Conservation (phyloP, 1,140 invertebrate genomes). For the Rhynchophorus ferrugineus region DNA sequence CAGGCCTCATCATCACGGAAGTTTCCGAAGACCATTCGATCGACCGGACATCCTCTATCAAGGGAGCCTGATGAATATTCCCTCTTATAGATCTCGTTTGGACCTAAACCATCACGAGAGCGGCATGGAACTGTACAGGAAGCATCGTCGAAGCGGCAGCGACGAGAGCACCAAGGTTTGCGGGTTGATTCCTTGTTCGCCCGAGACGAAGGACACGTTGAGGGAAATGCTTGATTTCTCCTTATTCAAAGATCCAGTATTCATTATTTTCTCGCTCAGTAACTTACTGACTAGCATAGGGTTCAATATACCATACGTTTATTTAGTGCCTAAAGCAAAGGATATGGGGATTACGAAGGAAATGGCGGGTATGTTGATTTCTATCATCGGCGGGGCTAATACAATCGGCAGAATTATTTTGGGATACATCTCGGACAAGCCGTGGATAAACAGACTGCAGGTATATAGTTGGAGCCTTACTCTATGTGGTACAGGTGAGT, state of each 20-base stretch:
- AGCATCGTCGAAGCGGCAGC: conserved; percentile 24
- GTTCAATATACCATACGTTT: conserved; percentile 91
- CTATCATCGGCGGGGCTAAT: conserved; percentile 78
- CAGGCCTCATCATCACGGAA: conserved; percentile 20
- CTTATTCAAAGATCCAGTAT: conserved; percentile 76
- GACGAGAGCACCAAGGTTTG: conserved; percentile 28
- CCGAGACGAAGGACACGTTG: conserved; percentile 59
- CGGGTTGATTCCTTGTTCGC: conserved; percentile 47
- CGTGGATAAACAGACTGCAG: conserved; percentile 77
- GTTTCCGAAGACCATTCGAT: conserved; percentile 64
- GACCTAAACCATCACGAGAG: conserved; percentile 42
- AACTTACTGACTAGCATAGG: conserved; percentile 96
- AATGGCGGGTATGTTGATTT: conserved; percentile 58
- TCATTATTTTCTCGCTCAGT: conserved; percentile 83
- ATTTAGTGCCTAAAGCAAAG: conserved; percentile 62
- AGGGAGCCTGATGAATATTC: conserved; percentile 60
- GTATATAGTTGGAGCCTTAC: conserved; percentile 85
- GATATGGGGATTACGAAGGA: conserved; percentile 49
- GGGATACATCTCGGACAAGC: conserved; percentile 79
- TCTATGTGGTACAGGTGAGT: conserved; percentile 72
- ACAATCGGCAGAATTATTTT: conserved; percentile 80
- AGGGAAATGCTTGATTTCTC: conserved; percentile 78
- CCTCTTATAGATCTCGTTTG: conserved; percentile 40
- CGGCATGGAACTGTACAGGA: conserved; percentile 25
- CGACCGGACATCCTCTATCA: conserved; percentile 82